Evolutionary conservation across 2,797 vertebrate genomes (phyloP), one percentile per base, ranked within the genome.

Genomic region (Pangasius krempfi): DNA sequence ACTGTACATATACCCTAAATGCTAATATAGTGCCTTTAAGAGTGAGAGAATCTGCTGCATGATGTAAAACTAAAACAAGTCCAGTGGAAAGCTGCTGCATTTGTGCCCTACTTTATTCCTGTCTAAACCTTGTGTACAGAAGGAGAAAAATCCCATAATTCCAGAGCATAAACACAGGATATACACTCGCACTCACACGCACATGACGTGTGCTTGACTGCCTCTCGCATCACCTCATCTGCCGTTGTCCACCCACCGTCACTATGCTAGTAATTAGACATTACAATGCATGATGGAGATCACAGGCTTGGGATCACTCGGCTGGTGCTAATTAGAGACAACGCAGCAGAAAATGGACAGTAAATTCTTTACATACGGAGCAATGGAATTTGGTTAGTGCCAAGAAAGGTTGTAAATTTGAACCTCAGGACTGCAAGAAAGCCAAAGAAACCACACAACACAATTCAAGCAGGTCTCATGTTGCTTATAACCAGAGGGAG

Each of bases 161-260:
- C 70, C 73, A 64, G 54, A 87, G 87, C 58, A 72, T 12, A 73
- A 5, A 25, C 58, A 86, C 68, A 72, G 86, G 84, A 92, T 89
- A 91, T 91, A 87, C 91, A 88, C 92, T 95, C 95, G 95, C 94
- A 91, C 78, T 37, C 52, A 58, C 33, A 37, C 25, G 79, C 54
- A 60, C 54, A 37, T 81, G 20, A 12, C 30, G 12, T 37, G 94
- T 94, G 92, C 93, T 94, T 91, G 90, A 87, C 91, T 6, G 87
- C 93, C 86, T 58, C 89, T 9, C 37, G 44, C 25, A 85, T 89
- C 90, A 2, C 54, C n/a, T 81, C n/a, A 13, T 56, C 18, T 80
- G 52, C 18, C 9, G 0, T 1, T 4, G 2, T 58, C 88, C 88
- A 33, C 13, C 81, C 68, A 82, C 73, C 30, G 25, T 44, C n/a